These are phyloP conservation scores for Montifringilla adamsi DNA, from an alignment of 2,113 vertebrate species.

Conservation along the genomic window DNA sequence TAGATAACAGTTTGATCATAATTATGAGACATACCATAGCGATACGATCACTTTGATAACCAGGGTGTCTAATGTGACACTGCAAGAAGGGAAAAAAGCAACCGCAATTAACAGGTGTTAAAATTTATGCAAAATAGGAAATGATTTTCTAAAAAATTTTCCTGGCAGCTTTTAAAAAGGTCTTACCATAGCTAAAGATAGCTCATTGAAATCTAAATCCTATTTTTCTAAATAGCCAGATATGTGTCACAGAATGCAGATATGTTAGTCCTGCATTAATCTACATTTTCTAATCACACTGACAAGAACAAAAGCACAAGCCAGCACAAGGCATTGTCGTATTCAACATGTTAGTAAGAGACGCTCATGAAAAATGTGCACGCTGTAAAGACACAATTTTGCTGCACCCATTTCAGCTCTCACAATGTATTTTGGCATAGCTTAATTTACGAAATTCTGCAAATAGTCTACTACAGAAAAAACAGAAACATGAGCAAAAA, in stretches of 20 bases:
- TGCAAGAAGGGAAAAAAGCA: constrained; percentile 59
- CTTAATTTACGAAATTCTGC: background rate
- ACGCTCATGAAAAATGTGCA: rapidly evolving
- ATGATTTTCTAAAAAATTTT: constrained; percentile 46
- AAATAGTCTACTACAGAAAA: background rate
- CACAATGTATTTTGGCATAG: background rate
- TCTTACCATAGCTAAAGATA: constrained; percentile 34
- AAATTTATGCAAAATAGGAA: constrained; percentile 63
- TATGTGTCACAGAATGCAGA: constrained; percentile 35
- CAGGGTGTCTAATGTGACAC: constrained; percentile 64
- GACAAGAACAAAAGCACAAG: constrained; percentile 23
- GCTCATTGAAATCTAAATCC: constrained; percentile 26
- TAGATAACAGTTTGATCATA: constrained; percentile 85
- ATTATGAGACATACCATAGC: constrained; percentile 79
- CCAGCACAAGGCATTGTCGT: background rate
- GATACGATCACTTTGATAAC: constrained; percentile 79
- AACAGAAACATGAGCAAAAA: background rate
- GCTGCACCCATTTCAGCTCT: background rate
- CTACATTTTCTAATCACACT: constrained; percentile 8
- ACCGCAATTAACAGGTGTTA: constrained; percentile 69
- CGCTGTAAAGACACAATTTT: background rate
- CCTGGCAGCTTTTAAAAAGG: constrained; percentile 40
- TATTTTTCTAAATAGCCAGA: constrained; percentile 50
- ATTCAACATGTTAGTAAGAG: background rate
- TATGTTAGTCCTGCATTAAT: background rate